phyloP scores from a whole-genome alignment of 2,797 vertebrate genomes.

The Ptychadena robeensis region DNA sequence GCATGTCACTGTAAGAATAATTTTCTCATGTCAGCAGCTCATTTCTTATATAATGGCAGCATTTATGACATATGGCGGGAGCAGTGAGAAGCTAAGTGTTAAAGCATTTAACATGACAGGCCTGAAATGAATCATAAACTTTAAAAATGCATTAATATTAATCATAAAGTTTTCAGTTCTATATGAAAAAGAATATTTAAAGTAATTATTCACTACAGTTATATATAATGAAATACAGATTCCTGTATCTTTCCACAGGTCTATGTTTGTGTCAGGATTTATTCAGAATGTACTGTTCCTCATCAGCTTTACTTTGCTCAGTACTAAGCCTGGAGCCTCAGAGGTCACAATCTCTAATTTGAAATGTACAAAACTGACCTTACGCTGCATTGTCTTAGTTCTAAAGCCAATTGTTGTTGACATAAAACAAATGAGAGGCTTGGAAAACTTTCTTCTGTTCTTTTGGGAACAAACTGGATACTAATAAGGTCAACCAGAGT shows the following conservation, averaged over 20 bases:
- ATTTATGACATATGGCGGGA: too few species aligned
- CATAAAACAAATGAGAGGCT: slow-evolving; percentile 60
- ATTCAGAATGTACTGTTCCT: slow-evolving; percentile 23
- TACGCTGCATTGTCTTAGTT: slow-evolving; percentile 27
- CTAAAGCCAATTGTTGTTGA: slow-evolving; percentile 58
- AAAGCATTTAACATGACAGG: neutral
- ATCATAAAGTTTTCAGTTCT: neutral
- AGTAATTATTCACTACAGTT: neutral
- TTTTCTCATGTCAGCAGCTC: too few species aligned
- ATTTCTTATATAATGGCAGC: too few species aligned
- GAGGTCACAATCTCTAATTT: slow-evolving; percentile 51
- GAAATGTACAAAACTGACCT: slow-evolving; percentile 50
- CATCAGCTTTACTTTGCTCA: slow-evolving; percentile 44
- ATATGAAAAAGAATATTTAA: neutral
- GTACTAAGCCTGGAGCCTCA: neutral
- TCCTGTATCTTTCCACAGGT: neutral
- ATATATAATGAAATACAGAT: neutral
- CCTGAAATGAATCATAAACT: neutral
- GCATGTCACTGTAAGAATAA: too few species aligned
- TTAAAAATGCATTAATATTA: neutral
- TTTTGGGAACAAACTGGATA: slow-evolving; percentile 47
- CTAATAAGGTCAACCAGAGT: slow-evolving; percentile 53
- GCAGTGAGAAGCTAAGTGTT: too few species aligned
- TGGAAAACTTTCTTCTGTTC: slow-evolving; percentile 50
- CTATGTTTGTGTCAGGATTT: slow-evolving; percentile 15